Percentiles rank a stretch among this genome's conserved stretches.
Conservation (phyloP, 2,888 invertebrate species). For the Notodonta ziczac region DNA sequence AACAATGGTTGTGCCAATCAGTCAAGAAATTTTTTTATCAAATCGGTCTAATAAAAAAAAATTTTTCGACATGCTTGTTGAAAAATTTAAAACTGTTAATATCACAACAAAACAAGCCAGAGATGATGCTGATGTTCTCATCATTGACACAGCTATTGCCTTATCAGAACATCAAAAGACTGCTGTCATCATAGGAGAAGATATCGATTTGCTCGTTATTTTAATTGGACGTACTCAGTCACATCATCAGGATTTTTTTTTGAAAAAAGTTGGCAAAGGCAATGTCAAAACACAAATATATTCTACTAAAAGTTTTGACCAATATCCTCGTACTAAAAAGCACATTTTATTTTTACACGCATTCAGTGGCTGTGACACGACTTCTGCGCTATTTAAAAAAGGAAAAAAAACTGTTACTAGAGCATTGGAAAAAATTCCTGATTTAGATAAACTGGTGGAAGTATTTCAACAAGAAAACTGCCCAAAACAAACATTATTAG, state of each 20-base stretch:
- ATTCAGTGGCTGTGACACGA: conserved; percentile 42
- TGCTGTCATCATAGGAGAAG: too few species aligned
- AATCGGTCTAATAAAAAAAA: conserved; percentile 35
- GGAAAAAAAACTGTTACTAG: conserved; percentile 41
- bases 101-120: conserved; percentile 56
- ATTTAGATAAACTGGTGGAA: too few species aligned
- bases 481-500: too few species aligned
- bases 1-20: conserved; percentile 39
- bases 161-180: too few species aligned
- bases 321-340: conserved; percentile 46
- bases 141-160: too few species aligned
- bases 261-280: too few species aligned
- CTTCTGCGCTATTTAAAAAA: conserved; percentile 42
- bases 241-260: too few species aligned
- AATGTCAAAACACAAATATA: too few species aligned
- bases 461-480: too few species aligned
- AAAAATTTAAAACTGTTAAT: conserved; percentile 51
- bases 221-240: too few species aligned
- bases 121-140: too few species aligned
- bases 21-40: conserved; percentile 21
- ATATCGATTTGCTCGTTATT: too few species aligned
- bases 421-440: conserved; percentile 18
- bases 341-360: conserved; percentile 40
- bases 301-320: conserved; percentile 49
- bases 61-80: conserved; percentile 47